Evolutionary conservation across 2,888 invertebrate species (phyloP), one percentile per base, ranked within the genome.

Genomic region (Archaeoteleia sp.): DNA sequence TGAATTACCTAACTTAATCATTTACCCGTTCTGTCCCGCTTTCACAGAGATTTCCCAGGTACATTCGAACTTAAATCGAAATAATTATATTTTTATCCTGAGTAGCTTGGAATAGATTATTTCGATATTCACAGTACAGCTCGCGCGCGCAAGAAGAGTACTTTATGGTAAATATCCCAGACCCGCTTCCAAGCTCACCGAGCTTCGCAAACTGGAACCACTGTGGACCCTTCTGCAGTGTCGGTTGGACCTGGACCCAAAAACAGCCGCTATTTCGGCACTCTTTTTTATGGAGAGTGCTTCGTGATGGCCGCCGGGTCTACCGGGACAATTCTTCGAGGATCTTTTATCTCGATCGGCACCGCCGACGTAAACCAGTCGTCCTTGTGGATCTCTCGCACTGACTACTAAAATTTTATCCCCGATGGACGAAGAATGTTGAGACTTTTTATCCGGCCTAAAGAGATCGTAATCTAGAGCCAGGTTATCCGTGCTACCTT

Each of bases 201-300:
- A 83, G 51, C 85, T 85, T 32, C 76, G 78, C 9, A 80, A 70
- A 60, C 85, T 85, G 9, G 85, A 83, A 0, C 79, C 77, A 27
- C 82, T 85, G 53, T 82, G 78, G 6, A 77, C 61, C 43, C 83
- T 70, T 54, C 81, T 77, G 25, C 79, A 77, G 5, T 76, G 71
- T 25, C 80, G 75, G 10, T 74, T 75, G 78, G 72, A 74, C 80
- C 92, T 92, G 78, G 93, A 93, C 0, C 93, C 92, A 82, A 95
- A 95, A 17, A 95, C 86, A 0, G 95, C 95, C 0, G 95, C 95
- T 77, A 95, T 95, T 84, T 95, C 95, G 0, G 95, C 95, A 1
- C 93, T 93, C 82, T 95, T 95, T 85, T 95, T 95, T 17, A 95
- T 93, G 49, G 94, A 93, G 0, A 95, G 86, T 0, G 94, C 93